Percentiles rank a stretch among this genome's conserved stretches.
These are phyloP conservation scores for Hyles euphorbiae DNA, from an alignment of 1,140 invertebrate species.

Conservation along the genomic window DNA sequence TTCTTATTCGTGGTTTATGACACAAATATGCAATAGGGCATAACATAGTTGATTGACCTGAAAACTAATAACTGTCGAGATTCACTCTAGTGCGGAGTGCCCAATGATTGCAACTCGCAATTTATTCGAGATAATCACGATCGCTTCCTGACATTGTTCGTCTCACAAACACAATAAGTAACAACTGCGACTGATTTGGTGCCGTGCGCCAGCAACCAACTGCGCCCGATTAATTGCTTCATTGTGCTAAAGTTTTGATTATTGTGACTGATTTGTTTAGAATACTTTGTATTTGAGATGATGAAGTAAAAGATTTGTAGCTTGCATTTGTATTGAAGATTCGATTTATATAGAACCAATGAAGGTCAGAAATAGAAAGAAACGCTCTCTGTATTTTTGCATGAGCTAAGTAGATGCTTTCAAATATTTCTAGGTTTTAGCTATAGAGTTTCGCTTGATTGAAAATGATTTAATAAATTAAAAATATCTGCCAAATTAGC, in stretches of 20 bases:
- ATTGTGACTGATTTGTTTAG: not conserved
- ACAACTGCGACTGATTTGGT: not conserved
- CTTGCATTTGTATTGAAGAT: no score
- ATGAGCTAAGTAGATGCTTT: no score
- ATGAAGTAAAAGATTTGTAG: no score
- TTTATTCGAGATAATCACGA: slow-evolving; percentile 36
- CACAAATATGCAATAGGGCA: no score
- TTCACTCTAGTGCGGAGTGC: slow-evolving; percentile 12
- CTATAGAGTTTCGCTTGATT: no score
- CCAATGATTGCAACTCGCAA: slow-evolving; percentile 10
- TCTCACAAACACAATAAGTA: slow-evolving; percentile 17
- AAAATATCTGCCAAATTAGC: no score
- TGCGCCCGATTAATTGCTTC: not conserved
- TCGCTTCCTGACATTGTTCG: slow-evolving; percentile 44
- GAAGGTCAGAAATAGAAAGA: no score
- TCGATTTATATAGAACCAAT: no score
- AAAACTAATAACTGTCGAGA: slow-evolving; percentile 22
- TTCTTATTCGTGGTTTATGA: no score
- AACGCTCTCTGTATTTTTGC: no score
- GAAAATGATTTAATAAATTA: no score
- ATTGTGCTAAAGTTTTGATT: slow-evolving; percentile 11
- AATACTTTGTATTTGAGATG: not conserved
- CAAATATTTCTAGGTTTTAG: no score
- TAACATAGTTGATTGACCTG: not conserved
- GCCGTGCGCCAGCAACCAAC: not conserved